A percentile compares a stretch with the other conserved stretches of the same genome.
phyloP scores from a whole-genome alignment of 2,888 invertebrate genomes.

The Junonia oenone region DNA sequence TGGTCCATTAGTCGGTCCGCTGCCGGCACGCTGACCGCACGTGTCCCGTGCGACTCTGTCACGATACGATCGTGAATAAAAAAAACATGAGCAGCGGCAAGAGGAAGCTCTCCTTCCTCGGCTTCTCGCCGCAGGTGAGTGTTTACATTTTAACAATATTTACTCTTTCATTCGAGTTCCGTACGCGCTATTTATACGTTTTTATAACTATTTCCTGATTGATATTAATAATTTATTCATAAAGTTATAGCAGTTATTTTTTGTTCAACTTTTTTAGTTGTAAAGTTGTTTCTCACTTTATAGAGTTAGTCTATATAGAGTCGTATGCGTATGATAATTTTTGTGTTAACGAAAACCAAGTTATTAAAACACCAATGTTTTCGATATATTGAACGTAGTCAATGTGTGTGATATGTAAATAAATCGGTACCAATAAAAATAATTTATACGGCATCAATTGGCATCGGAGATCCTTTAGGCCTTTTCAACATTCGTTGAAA shows the following conservation, averaged over 20 bases:
- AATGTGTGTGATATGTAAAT: neutral
- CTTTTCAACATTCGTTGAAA: neutral
- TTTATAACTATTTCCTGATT: neutral
- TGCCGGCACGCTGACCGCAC: conserved; percentile 34
- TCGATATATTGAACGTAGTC: neutral
- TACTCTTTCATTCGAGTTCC: too few species aligned
- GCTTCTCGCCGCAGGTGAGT: conserved; percentile 82
- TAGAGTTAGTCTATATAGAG: too few species aligned
- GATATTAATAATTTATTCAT: too few species aligned
- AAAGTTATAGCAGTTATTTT: too few species aligned
- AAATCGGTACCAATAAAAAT: neutral
- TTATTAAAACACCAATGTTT: neutral
- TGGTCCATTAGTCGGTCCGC: conserved; percentile 34
- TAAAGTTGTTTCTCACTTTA: too few species aligned
- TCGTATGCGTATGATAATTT: neutral
- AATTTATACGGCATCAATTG: neutral
- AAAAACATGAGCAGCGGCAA: conserved; percentile 74
- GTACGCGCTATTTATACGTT: neutral
- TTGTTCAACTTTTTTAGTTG: neutral
- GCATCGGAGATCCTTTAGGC: neutral
- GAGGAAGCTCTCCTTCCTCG: conserved; percentile 86
- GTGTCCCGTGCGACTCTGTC: conserved; percentile 25
- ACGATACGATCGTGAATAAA: conserved; percentile 14
- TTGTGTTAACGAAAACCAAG: neutral
- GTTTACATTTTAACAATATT: conserved; percentile 4